Evolutionary conservation across 2,888 invertebrate genomes (phyloP), one percentile per base, ranked within the genome.

Genomic region (Folsomia manolachei): DNA sequence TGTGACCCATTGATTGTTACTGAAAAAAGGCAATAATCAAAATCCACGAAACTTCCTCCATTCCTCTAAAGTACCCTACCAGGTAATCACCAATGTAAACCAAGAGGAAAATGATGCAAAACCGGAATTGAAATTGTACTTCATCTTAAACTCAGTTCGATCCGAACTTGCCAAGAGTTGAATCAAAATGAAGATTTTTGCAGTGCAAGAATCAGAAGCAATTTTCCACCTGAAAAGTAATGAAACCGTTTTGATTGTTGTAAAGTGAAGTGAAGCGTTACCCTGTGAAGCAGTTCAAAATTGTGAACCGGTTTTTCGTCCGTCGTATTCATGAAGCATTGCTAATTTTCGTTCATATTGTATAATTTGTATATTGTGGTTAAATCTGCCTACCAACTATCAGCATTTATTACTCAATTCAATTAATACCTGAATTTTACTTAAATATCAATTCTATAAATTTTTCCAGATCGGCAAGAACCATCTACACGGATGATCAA

Each of bases 21-120:
- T 39, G 39, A 39, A 39, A n/a, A n/a, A n/a, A 39, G 7, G 39
- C 14, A 39, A 39, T 39, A 39, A 39, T 39, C 39, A 14, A 14
- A 39, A 39, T 39, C 14, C 39, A 39, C n/a, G n/a, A n/a, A n/a
- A n/a, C n/a, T n/a, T n/a, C n/a, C n/a, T n/a, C n/a, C n/a, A n/a
- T n/a, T n/a, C n/a, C n/a, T n/a, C n/a, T n/a, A n/a, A n/a, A n/a
- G n/a, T n/a, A n/a, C n/a, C n/a, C n/a, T 60, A 21, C n/a, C 19
- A 60, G 23, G 19, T n/a, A 60, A 7, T 7, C n/a, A 60, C 7
- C 60, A 60, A n/a, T 60, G n/a, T 60, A 21, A 60, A 4, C 9
- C 4, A n/a, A 25, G 27, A 64, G 64, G 26, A 64, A 64, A 64
- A 64, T 64, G 26, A 64, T n/a, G 27, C 26, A n/a, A 64, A 64